Base-by-base conservation (phyloP, 2,888 invertebrate species). In the Caenorhabditis zanzibari region DNA sequence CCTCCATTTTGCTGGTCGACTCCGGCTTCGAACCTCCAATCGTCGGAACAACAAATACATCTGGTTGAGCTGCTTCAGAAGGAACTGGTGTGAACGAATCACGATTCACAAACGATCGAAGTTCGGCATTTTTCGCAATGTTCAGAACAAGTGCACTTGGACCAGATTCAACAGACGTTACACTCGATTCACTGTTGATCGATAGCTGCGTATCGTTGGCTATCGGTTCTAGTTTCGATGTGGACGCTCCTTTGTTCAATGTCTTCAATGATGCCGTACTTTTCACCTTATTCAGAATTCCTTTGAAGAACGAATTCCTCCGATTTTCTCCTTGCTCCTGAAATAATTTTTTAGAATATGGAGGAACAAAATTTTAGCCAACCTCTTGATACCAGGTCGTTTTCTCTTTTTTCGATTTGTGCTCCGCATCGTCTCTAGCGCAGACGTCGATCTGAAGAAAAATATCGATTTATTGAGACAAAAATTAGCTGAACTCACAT, bases 141-240 rank as follows among this genome's bases (percentile, higher is more conserved):
- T 82, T 82, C 10, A 77, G 69, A 28, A 82, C 54, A 6, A 63
- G 64, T 1, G 59, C 28, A 35, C 38, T 63, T 7, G 52, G 47
- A 22, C 52, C 63, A 7, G 82, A 81, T 52, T 81, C 81, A 5
- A 35, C 71, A 9, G 81, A 82, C 4, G 77, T 79, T 2, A 79
- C 32, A 38, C 77, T 79, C 38, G 82, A 82, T 52, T 82, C 82
- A 38, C 82, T 82, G n/a, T 47, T 76, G n/a, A 77, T 59, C 12
- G 82, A 82, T 4, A 69, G 6, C n/a, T 79, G 77, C 2, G 82
- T 74, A 2, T 77, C 77, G 49, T 74, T 74, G 9, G 52, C 32
- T 12, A 49, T 6, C 12, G 64, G 26, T 19, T 81, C 81, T 16
- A 81, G 22, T 58, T 74, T 82, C 16, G 77, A 79, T 19, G 58